Percentiles rank a stretch among this genome's conserved stretches.
phyloP scores from a whole-genome alignment of 2,113 vertebrate genomes.

The Delphinus delphis region DNA sequence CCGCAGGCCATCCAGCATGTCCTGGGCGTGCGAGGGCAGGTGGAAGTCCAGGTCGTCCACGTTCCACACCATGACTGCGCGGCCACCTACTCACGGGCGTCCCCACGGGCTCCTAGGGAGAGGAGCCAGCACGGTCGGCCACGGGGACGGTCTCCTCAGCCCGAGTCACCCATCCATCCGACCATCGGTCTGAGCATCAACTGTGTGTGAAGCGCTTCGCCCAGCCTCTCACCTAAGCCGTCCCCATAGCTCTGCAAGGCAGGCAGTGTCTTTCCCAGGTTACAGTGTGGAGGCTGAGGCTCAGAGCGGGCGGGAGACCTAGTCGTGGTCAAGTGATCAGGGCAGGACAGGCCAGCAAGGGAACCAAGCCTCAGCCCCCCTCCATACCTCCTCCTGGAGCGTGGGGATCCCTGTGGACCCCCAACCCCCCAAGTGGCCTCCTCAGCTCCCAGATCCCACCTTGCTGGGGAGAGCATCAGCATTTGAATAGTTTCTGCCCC shows the following conservation, averaged over 20 bases:
- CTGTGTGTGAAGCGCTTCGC: accelerated
- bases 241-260: not conserved
- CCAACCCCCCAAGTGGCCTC: not conserved
- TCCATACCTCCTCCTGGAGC: not conserved
- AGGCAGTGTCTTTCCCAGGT: accelerated
- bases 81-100: accelerated
- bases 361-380: no score
- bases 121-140: not conserved
- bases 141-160: accelerated
- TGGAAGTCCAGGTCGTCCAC: conserved; percentile 96
- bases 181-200: accelerated
- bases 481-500: accelerated
- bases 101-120: not conserved
- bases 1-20: conserved; percentile 91
- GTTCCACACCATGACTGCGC: conserved; percentile 90
- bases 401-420: accelerated
- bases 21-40: conserved; percentile 92
- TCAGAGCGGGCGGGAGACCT: not conserved
- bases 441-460: no score
- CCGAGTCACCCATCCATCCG: accelerated
- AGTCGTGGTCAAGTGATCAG: accelerated
- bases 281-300: accelerated
- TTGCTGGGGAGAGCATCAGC: not conserved
- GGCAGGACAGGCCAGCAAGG: not conserved
- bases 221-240: no score